Conservation (phyloP, 2,797 vertebrate genomes). For the Masticophis lateralis region DNA sequence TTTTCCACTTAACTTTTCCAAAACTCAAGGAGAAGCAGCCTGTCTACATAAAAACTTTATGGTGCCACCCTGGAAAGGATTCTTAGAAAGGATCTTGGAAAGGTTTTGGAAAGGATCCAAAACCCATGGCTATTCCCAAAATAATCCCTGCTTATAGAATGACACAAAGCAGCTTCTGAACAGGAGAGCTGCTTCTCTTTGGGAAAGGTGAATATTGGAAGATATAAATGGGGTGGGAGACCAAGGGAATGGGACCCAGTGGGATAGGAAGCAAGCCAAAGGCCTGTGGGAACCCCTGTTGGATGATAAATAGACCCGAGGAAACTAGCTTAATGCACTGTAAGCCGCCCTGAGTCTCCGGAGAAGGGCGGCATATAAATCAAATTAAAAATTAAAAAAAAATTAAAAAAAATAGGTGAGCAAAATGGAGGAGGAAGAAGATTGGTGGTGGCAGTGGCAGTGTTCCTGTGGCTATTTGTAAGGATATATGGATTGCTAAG, state of each 20-base stretch:
- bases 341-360: too few relatives aligned
- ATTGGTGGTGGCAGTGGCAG: not conserved
- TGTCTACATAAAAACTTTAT: not conserved
- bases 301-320: not conserved
- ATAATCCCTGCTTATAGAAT: not conserved
- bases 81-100: too few relatives aligned
- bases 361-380: too few relatives aligned
- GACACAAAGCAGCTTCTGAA: not conserved
- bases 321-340: too few relatives aligned
- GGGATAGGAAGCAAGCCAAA: not conserved
- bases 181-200: not conserved
- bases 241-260: not conserved
- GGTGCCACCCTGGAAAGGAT: not conserved
- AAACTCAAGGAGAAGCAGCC: not conserved
- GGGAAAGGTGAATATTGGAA: not conserved
- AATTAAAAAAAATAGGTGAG: too few relatives aligned
- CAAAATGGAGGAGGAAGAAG: not conserved
- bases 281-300: not conserved
- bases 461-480: not conserved
- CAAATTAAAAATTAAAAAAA: too few relatives aligned
- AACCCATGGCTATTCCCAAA: not conserved
- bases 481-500: not conserved
- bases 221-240: not conserved
- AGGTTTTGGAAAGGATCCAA: too few relatives aligned
- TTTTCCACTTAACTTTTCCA: not conserved